Base-by-base conservation (phyloP, 2,888 invertebrate genomes). In the Notodonta dromedarius region DNA sequence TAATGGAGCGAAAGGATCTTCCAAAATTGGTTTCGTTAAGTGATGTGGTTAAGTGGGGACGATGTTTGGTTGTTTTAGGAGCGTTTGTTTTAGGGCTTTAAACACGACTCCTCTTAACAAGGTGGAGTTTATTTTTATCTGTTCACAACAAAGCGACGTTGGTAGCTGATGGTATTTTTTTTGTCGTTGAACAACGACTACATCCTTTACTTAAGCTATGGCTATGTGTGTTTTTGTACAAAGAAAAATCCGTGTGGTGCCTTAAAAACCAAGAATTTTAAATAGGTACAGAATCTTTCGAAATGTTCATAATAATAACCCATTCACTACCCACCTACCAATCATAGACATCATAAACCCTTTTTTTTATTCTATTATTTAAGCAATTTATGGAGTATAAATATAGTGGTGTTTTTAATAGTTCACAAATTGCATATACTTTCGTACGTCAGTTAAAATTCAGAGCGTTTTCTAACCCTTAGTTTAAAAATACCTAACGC, bases 31-130 rank as follows among this genome's bases (percentile, higher is more conserved):
- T 84, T 80, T 70, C 63, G 80, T 87, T 89, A 90, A 89, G 89
- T 90, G 90, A 87, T 87, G 87, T 84, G 84, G 84, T 87, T 90
- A 92, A 91, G 90, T 91, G 88, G 90, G 79, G 87, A 86, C 86
- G 83, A 83, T 87, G 90, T 90, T 91, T 89, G 86, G 90, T 91
- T 91, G 90, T 92, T 91, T 91, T 91, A 90, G 90, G 74, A 89
- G 80, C 81, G 76, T 91, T 92, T 91, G 88, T 82, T 83, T 86
- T 86, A 70, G 78, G 79, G 81, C 79, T 85, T 87, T 85, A 81
- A 84, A 88, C 91, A 89, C 87, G 88, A 85, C 79, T 85, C 82
- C 81, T 82, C 82, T 83, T 90, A 89, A 91, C 89, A 90, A 91
- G 89, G 73, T 83, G 71, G 66, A 69, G 85, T 88, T 91, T 90